Percentiles rank a stretch among this genome's conserved stretches.
Conservation (phyloP, 2,888 invertebrate genomes). For the Alitta virens region DNA sequence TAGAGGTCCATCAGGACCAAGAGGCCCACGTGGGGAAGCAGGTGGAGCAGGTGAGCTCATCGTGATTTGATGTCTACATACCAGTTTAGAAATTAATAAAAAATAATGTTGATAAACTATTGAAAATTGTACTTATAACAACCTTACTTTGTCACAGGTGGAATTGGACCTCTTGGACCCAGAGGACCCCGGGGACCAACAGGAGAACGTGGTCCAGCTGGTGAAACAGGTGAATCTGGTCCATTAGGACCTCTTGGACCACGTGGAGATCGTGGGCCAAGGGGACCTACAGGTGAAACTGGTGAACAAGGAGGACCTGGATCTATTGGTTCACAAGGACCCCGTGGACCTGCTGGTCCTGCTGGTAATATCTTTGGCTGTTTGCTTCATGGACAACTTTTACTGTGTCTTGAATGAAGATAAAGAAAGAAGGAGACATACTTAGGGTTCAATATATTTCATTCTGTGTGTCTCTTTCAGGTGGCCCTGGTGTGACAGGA, state of each 20-base stretch:
- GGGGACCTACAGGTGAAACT: conserved; percentile 14
- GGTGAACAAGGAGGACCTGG: conserved; percentile 7
- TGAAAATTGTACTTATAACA: too few species aligned
- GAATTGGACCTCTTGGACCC: not conserved
- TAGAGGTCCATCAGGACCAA: conserved; percentile 12
- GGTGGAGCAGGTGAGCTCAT: too few species aligned
- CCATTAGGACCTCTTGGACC: conserved; percentile 9
- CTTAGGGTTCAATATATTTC: too few species aligned
- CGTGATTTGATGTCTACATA: too few species aligned
- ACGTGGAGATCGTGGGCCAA: conserved; percentile 12
- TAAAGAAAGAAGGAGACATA: too few species aligned
- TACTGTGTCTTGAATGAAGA: too few species aligned
- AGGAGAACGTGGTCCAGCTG: conserved; percentile 15
- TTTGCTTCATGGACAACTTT: too few species aligned
- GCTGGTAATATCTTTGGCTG: not conserved
- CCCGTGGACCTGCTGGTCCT: conserved; percentile 13
- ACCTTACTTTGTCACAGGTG: too few species aligned
- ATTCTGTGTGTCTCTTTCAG: too few species aligned
- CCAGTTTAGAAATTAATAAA: too few species aligned
- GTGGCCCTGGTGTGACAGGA: conserved; percentile 5
- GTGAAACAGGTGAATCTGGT: conserved; percentile 4
- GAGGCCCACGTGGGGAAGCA: conserved; percentile 16
- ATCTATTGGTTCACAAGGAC: conserved; percentile 8
- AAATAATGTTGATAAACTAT: too few species aligned
- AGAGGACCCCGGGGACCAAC: conserved; percentile 20